phyloP scores from a whole-genome alignment of 92 coral and sea anemone species.

The Paramuricea clavata region DNA sequence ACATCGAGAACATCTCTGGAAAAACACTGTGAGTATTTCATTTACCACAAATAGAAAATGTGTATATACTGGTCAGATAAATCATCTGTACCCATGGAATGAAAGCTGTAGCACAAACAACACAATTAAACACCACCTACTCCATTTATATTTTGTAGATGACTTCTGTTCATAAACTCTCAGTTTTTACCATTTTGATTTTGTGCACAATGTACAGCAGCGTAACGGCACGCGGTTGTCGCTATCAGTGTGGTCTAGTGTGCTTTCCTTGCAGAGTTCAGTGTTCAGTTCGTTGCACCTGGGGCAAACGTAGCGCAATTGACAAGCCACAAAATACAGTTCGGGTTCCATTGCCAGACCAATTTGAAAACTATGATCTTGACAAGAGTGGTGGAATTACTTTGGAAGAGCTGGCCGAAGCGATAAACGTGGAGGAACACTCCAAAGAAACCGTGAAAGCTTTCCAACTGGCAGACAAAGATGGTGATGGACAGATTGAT shows the following conservation, averaged over 20 bases:
- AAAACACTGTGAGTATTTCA: too few species aligned
- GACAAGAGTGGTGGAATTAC: not conserved
- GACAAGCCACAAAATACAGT: not conserved
- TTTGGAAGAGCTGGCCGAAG: not conserved
- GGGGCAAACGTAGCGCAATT: not conserved
- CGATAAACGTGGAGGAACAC: not conserved
- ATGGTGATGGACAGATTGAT: not conserved
- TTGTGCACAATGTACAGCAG: not conserved
- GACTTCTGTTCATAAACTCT: not conserved
- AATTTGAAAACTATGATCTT: not conserved
- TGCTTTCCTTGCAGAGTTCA: not conserved
- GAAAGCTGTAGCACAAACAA: too few species aligned
- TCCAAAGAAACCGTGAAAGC: not conserved
- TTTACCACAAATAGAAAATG: too few species aligned
- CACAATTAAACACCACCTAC: too few species aligned
- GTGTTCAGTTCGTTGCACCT: not conserved
- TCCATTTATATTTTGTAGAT: not conserved
- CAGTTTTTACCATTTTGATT: not conserved
- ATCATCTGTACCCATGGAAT: too few species aligned
- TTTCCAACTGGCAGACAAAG: not conserved
- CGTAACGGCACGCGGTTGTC: not conserved
- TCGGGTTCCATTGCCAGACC: not conserved
- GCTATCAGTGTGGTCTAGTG: too few species aligned
- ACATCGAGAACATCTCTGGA: too few species aligned
- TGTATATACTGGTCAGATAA: too few species aligned